Percentiles rank a stretch among this genome's conserved stretches.
These are phyloP conservation scores for Electrona antarctica DNA, from an alignment of 2,113 vertebrate genomes.

Conservation along the genomic window DNA sequence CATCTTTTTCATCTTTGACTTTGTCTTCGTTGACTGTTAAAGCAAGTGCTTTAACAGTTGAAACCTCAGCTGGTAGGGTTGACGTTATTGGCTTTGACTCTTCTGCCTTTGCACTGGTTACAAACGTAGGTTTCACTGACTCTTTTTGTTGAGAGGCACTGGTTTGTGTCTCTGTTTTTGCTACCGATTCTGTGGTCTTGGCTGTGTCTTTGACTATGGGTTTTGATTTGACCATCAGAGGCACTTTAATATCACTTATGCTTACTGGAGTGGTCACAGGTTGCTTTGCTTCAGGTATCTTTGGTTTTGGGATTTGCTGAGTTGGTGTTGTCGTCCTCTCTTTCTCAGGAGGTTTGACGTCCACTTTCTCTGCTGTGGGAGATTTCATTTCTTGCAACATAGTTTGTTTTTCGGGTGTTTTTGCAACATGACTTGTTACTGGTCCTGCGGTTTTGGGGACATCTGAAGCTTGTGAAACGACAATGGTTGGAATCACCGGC, in stretches of 20 bases:
- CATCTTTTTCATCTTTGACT: conserved; percentile 32
- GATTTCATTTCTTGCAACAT: conserved; percentile 39
- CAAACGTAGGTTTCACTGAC: conserved; percentile 34
- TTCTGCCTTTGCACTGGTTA: conserved; percentile 16
- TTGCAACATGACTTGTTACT: conserved; percentile 17
- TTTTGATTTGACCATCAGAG: conserved; percentile 52
- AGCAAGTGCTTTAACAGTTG: conserved; percentile 18
- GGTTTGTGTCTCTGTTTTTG: conserved; percentile 25
- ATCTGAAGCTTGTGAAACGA: conserved; percentile 58
- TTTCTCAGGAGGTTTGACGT: conserved; percentile 17
- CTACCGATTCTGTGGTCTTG: conserved; percentile 26
- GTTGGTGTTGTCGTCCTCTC: conserved; percentile 34
- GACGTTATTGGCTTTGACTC: conserved; percentile 16
- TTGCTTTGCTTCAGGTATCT: conserved; percentile 46
- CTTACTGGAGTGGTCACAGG: conserved; percentile 19
- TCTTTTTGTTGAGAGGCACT: conserved; percentile 27
- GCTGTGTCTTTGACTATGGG: conserved; percentile 60
- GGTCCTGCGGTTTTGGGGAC: conserved; percentile 28
- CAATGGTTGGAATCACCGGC: conserved; percentile 43
- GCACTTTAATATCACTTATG: conserved; percentile 40
- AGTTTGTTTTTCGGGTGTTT: conserved; percentile 30
- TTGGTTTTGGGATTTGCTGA: conserved; percentile 51
- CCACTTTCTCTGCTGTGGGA: conserved; percentile 31
- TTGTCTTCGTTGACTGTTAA: conserved; percentile 36
- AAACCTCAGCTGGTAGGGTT: conserved; percentile 13